Conservation (phyloP, 2,797 vertebrate genomes). For the Neopelma chrysocephalum region DNA sequence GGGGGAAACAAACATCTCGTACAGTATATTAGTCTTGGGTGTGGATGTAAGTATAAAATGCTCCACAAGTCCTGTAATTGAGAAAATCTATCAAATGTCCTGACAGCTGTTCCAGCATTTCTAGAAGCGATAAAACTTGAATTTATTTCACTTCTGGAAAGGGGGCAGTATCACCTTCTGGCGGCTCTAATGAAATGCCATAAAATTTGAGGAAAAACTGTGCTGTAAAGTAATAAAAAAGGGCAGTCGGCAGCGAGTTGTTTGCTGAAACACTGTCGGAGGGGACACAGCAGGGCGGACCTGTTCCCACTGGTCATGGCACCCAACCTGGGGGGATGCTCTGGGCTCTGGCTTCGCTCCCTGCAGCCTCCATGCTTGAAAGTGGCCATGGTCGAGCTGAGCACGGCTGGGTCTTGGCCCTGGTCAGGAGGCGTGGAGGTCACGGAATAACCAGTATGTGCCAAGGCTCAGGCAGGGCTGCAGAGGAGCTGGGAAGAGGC, state of each 20-base stretch:
- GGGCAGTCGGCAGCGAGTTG: conserved; percentile 72
- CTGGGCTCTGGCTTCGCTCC: fast-evolving
- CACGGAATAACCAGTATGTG: not conserved
- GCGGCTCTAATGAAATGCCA: conserved; percentile 85
- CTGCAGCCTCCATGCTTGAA: fast-evolving
- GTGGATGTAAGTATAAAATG: conserved; percentile 83
- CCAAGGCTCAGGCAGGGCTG: not conserved
- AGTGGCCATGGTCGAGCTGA: fast-evolving
- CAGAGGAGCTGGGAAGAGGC: not conserved
- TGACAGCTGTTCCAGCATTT: conserved; percentile 84
- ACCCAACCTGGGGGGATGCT: not conserved
- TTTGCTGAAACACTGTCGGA: conserved; percentile 60
- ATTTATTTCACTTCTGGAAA: conserved; percentile 86
- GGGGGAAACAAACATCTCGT: conserved; percentile 25
- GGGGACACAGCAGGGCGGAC: not conserved
- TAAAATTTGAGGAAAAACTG: conserved; percentile 84
- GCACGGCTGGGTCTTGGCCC: fast-evolving
- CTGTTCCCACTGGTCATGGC: not conserved
- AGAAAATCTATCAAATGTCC: conserved; percentile 82
- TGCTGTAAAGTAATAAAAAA: conserved; percentile 83
- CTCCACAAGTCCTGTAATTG: conserved; percentile 86
- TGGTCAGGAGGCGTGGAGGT: fast-evolving
- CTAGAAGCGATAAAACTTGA: conserved; percentile 84
- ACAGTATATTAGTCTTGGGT: conserved; percentile 63
- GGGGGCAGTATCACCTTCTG: conserved; percentile 86